These are phyloP conservation scores for Brachionus asplanchnoidis DNA, from an alignment of 1,140 invertebrate genomes.

Conservation along the genomic window DNA sequence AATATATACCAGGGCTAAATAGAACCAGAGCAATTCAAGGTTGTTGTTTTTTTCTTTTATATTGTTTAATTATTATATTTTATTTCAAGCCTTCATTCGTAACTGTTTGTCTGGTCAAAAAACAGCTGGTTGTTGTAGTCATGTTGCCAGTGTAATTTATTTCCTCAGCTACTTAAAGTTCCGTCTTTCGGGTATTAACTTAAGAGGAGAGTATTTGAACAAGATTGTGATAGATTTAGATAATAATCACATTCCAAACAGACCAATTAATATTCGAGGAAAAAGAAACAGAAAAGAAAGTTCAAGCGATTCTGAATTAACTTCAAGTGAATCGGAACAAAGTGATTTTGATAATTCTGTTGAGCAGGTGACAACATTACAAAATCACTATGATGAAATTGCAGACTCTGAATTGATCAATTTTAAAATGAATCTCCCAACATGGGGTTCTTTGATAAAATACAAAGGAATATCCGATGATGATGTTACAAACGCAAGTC, in stretches of 20 bases:
- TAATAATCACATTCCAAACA: neutral
- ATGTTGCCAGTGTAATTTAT: neutral
- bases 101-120: neutral
- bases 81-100: neutral
- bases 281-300: slow-evolving; percentile 15
- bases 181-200: neutral
- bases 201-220: neutral
- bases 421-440: neutral
- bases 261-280: neutral
- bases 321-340: neutral
- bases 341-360: neutral
- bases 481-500: neutral
- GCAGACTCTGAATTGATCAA: neutral
- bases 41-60: neutral
- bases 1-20: neutral
- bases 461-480: neutral
- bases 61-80: neutral
- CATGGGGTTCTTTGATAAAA: neutral
- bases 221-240: neutral
- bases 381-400: neutral
- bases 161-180: neutral
- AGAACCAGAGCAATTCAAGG: neutral
- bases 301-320: neutral
- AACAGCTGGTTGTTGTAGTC: slow-evolving; percentile 1
- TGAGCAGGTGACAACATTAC: neutral